Conservation (phyloP, 2,113 vertebrate species). For the Ciconia boyciana region DNA sequence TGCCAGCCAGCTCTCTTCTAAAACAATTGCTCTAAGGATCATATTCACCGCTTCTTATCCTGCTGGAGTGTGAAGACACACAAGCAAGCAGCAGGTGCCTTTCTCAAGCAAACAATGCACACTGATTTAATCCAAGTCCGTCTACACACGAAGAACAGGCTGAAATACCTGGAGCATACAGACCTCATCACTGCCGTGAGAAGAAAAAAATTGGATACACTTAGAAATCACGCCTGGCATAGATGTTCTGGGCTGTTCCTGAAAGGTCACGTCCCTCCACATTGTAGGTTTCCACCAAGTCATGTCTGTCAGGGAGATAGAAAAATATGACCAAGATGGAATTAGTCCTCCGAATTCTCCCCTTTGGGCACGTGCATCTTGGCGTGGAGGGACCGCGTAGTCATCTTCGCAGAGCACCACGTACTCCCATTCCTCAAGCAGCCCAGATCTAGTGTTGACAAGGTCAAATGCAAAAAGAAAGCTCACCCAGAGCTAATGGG, state of each 20-base stretch:
- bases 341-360: background rate
- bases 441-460: background rate
- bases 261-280: background rate
- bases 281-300: background rate
- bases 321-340: background rate
- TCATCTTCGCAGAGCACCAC: background rate
- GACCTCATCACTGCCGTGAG: background rate
- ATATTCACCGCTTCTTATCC: rapidly evolving
- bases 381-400: rapidly evolving
- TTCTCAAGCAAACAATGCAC: background rate
- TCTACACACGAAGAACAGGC: background rate
- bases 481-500: background rate
- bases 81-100: background rate
- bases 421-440: background rate
- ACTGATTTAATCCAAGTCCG: background rate
- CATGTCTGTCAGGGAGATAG: background rate
- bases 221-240: background rate
- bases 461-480: constrained; percentile 21
- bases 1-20: background rate
- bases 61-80: background rate
- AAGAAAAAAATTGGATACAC: background rate
- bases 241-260: background rate
- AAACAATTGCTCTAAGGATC: background rate
- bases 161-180: background rate
- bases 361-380: background rate